A percentile compares a stretch with the other conserved stretches of the same genome.
These are phyloP conservation scores for Scaptomyza hsui DNA, from an alignment of 1,140 invertebrate genomes.

Conservation along the genomic window DNA sequence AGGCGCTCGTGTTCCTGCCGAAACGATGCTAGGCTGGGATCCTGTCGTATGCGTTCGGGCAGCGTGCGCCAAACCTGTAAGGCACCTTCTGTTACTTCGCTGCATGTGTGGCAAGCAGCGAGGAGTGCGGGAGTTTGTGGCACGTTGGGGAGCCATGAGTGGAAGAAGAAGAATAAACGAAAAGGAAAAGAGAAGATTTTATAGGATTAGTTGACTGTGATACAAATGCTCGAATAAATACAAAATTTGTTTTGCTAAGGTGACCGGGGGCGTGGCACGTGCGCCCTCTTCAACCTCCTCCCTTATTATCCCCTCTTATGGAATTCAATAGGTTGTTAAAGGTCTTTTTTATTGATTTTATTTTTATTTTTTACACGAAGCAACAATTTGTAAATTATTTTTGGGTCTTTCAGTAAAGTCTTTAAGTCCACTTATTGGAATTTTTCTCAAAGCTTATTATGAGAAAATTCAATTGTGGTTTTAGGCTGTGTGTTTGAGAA, in stretches of 20 bases:
- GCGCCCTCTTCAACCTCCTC: neutral
- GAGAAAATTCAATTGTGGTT: conserved; percentile 54
- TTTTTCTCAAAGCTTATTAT: conserved; percentile 10
- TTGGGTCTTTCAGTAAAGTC: conserved; percentile 27
- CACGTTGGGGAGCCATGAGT: conserved; percentile 72
- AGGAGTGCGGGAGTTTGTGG: conserved; percentile 44
- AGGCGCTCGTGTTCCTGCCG: conserved; percentile 87
- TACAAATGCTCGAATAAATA: conserved; percentile 34
- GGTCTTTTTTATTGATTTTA: conserved; percentile 14
- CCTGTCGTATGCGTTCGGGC: conserved; percentile 87
- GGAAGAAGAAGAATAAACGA: conserved; percentile 32
- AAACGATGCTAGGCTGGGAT: conserved; percentile 87
- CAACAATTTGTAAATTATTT: conserved; percentile 56
- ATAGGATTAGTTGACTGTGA: conserved; percentile 69
- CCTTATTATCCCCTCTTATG: neutral
- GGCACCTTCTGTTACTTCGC: conserved; percentile 87
- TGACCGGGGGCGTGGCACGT: conserved; percentile 51
- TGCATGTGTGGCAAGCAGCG: conserved; percentile 59
- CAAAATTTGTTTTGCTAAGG: conserved; percentile 65
- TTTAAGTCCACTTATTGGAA: conserved; percentile 55
- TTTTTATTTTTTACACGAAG: neutral
- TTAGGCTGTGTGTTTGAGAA: conserved; percentile 47
- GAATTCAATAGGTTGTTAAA: conserved; percentile 62
- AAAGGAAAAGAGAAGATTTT: conserved; percentile 62
- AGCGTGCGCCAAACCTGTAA: conserved; percentile 87